Percentiles rank a stretch among this genome's conserved stretches.
These are phyloP conservation scores for Thecocarcelia acutangulata DNA, from an alignment of 2,888 invertebrate genomes.

Conservation along the genomic window DNA sequence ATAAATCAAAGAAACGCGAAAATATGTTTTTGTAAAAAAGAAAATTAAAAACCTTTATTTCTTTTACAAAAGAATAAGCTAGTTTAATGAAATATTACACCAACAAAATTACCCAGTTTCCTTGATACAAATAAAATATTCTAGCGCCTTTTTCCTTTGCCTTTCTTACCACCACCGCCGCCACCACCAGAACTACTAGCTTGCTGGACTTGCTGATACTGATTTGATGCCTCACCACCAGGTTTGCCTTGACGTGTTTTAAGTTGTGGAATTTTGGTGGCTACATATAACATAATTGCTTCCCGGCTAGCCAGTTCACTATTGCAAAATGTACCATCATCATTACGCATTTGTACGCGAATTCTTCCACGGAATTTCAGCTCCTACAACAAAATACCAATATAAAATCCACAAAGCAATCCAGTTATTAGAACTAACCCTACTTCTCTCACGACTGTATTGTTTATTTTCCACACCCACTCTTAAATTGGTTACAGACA, in stretches of 20 bases:
- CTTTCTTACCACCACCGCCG: slow-evolving; percentile 76
- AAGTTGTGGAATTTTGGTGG: slow-evolving; percentile 93
- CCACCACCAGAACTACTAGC: slow-evolving; percentile 72
- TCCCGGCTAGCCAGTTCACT: slow-evolving; percentile 88
- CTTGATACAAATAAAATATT: too few species aligned
- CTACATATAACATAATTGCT: slow-evolving; percentile 89
- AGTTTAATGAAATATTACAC: too few species aligned
- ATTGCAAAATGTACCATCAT: slow-evolving; percentile 90
- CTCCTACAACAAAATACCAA: slow-evolving; percentile 83
- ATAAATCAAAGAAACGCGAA: too few species aligned
- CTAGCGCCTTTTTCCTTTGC: slow-evolving; percentile 80
- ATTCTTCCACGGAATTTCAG: slow-evolving; percentile 92
- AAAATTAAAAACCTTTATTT: too few species aligned
- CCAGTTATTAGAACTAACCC: slow-evolving; percentile 81
- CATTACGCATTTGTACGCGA: slow-evolving; percentile 94
- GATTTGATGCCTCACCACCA: slow-evolving; percentile 66
- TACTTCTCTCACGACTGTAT: slow-evolving; percentile 94
- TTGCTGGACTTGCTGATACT: slow-evolving; percentile 71
- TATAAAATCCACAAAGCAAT: background rate
- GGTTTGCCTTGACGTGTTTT: slow-evolving; percentile 87
- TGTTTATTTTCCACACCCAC: slow-evolving; percentile 96
- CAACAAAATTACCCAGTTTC: too few species aligned
- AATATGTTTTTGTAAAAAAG: too few species aligned
- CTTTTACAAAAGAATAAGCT: too few species aligned
- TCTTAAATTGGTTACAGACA: slow-evolving; percentile 90